Percentiles rank a stretch among this genome's conserved stretches.
phyloP scores from a whole-genome alignment of 2,113 vertebrate genomes.

The Fulica atra region DNA sequence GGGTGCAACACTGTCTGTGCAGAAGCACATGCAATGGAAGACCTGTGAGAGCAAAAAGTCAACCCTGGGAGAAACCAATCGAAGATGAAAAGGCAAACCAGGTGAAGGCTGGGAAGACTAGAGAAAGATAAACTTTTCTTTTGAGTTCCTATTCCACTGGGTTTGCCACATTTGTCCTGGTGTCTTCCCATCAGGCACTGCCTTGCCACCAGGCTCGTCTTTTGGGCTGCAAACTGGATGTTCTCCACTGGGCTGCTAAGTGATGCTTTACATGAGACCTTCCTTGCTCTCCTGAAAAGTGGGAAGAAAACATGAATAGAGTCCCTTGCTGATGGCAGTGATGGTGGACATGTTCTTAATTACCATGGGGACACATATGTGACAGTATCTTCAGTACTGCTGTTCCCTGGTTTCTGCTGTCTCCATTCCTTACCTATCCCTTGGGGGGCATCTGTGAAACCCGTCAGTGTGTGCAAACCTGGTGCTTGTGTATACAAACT shows the following conservation, averaged over 20 bases:
- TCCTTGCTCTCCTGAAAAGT: not conserved
- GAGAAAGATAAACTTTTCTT: not conserved
- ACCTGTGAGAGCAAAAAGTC: not conserved
- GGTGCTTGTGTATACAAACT: not conserved
- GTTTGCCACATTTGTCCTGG: not conserved
- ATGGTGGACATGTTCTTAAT: not conserved
- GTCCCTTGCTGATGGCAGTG: not conserved
- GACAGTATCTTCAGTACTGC: not conserved
- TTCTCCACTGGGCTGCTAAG: not conserved
- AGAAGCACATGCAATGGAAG: not conserved
- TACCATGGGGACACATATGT: not conserved
- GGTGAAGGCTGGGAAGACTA: not conserved
- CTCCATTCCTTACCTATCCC: not conserved
- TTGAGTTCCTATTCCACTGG: not conserved
- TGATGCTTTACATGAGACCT: not conserved
- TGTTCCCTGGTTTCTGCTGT: not conserved
- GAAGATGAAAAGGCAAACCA: not conserved
- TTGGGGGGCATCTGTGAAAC: not conserved
- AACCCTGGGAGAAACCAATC: not conserved
- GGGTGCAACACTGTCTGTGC: not conserved
- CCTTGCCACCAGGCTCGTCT: not conserved
- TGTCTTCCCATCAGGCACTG: not conserved
- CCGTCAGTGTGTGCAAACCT: not conserved
- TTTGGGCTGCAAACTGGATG: not conserved
- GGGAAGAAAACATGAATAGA: not conserved